These are phyloP conservation scores for Pipistrellus pipistrellus DNA, from an alignment of 2,797 vertebrate genomes.

Conservation along the genomic window DNA sequence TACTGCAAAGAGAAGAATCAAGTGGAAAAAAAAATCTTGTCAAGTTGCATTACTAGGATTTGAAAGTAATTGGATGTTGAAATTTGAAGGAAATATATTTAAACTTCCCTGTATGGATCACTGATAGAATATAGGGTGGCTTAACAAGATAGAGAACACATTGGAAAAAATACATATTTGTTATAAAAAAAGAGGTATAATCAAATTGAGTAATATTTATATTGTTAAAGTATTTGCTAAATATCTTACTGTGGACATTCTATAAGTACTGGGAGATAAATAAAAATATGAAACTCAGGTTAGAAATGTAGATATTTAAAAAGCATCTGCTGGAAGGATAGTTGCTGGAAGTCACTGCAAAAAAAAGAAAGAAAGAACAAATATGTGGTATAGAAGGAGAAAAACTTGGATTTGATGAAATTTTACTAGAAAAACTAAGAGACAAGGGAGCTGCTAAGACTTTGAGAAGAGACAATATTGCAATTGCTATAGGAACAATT, in stretches of 20 bases:
- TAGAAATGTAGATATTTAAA: neutral
- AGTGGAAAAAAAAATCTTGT: conserved; percentile 46
- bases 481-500: neutral
- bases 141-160: neutral
- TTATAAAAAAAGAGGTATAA: neutral
- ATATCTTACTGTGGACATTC: neutral
- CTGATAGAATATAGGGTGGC: neutral
- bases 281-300: neutral
- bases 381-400: neutral
- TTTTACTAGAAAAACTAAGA: neutral
- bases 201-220: neutral
- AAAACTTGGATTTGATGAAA: neutral
- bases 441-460: neutral
- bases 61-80: conserved; percentile 47
- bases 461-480: neutral
- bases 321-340: neutral
- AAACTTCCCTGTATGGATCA: neutral
- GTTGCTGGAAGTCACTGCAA: neutral
- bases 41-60: conserved; percentile 30
- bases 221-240: conserved; percentile 12
- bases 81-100: conserved; percentile 28
- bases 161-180: neutral
- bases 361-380: neutral
- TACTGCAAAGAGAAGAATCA: conserved; percentile 33
- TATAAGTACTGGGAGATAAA: neutral